Evolutionary conservation across 1,140 invertebrate species (phyloP).

Genomic region (Lerema accius): DNA sequence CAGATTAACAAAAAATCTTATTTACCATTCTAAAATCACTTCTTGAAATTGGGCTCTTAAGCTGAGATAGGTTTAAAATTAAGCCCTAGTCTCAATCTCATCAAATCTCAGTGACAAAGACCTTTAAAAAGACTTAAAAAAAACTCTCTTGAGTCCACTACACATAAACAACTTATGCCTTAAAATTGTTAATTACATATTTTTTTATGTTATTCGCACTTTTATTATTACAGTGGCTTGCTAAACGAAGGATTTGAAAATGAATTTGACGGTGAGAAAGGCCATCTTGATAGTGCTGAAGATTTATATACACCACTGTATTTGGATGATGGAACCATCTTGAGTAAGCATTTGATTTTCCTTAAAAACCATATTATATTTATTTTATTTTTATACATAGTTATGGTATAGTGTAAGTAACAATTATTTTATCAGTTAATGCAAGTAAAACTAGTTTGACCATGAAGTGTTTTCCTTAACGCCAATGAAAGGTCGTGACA

Average conservation of each 20-base stretch:
- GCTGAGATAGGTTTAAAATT: no score
- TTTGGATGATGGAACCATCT: slow-evolving; percentile 71
- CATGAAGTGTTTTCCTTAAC: not conserved
- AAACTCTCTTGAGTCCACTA: no score
- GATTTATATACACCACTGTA: slow-evolving; percentile 65
- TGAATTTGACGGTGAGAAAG: slow-evolving; percentile 55
- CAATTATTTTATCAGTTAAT: slow-evolving; percentile 11
- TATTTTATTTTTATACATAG: no score
- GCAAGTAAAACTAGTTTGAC: not conserved
- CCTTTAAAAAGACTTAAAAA: no score
- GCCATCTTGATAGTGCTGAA: slow-evolving; percentile 50
- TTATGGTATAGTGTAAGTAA: slow-evolving; percentile 17
- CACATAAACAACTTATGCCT: no score
- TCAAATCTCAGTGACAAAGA: no score
- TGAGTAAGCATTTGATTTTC: no score
- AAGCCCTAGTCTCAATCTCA: no score
- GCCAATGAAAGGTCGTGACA: not conserved
- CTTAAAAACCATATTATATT: no score
- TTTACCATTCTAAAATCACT: no score
- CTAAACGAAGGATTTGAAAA: slow-evolving; percentile 72
- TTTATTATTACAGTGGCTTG: slow-evolving; percentile 64
- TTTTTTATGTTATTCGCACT: slow-evolving; percentile 19
- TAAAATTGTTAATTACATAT: slow-evolving; percentile 1
- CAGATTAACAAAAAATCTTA: no score
- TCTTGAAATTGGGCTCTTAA: no score